Conservation (phyloP, 2,113 vertebrate species). For the Micromys minutus region DNA sequence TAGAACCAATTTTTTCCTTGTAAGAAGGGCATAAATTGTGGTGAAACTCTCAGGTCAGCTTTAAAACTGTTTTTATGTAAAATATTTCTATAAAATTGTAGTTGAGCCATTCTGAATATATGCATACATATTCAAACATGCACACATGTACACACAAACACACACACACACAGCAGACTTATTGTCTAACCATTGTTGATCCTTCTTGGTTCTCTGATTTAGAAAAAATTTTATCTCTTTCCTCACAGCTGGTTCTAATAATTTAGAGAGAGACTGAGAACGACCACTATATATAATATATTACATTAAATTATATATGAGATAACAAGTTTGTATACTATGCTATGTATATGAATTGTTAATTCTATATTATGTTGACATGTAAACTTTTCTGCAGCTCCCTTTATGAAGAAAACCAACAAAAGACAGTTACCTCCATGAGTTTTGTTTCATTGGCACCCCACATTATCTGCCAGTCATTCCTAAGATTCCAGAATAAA, state of each 20-base stretch:
- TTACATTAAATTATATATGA: background rate
- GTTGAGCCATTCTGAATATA: conserved; percentile 15
- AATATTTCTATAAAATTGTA: conserved; percentile 39
- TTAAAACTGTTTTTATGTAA: conserved; percentile 45
- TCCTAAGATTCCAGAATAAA: background rate
- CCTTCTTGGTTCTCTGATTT: background rate
- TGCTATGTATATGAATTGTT: background rate
- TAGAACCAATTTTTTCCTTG: conserved; percentile 68
- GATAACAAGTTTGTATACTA: background rate
- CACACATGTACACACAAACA: background rate
- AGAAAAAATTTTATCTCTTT: background rate
- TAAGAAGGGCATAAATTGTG: conserved; percentile 61
- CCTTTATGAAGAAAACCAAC: background rate
- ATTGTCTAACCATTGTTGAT: background rate
- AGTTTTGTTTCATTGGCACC: background rate
- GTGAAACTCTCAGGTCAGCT: conserved; percentile 39
- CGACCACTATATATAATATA: background rate
- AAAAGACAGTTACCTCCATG: background rate
- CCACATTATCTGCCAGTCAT: background rate
- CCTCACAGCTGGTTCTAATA: background rate
- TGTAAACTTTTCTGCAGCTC: background rate
- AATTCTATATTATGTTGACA: background rate
- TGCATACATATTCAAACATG: background rate
- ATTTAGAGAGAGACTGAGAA: background rate
- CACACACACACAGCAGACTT: background rate